Percentiles rank a stretch among this genome's conserved stretches.
phyloP scores from a whole-genome alignment of 2,888 invertebrate species.

The Habroteleia sp. region DNA sequence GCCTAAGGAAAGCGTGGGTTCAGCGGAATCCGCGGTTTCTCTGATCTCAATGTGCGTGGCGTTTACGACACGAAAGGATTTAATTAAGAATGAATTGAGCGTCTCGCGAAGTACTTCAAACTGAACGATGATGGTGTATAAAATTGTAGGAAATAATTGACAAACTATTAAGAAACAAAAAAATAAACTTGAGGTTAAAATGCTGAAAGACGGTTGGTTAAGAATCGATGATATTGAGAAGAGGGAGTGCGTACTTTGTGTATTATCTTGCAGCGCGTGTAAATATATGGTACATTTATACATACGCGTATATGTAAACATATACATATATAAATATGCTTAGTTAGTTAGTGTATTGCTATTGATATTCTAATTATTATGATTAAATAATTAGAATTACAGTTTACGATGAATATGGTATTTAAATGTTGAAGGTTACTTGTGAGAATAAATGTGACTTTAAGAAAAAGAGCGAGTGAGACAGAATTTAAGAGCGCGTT shows the following conservation, averaged over 20 bases:
- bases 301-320: constrained; percentile 73
- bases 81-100: constrained; percentile 53
- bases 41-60: constrained; percentile 78
- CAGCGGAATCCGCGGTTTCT: constrained; percentile 76
- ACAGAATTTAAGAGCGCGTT: constrained; percentile 15
- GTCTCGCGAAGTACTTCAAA: constrained; percentile 68
- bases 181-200: not conserved
- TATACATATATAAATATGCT: constrained; percentile 72
- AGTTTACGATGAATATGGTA: constrained; percentile 75
- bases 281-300: constrained; percentile 73
- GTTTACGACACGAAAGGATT: constrained; percentile 73
- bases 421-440: constrained; percentile 77
- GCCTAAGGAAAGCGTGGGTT: constrained; percentile 18
- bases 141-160: constrained; percentile 69
- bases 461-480: constrained; percentile 35
- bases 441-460: constrained; percentile 33
- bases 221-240: constrained; percentile 13
- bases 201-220: not conserved
- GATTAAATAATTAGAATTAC: constrained; percentile 62
- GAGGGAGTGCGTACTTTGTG: constrained; percentile 71
- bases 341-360: constrained; percentile 78
- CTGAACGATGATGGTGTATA: constrained; percentile 73
- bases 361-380: constrained; percentile 71
- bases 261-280: constrained; percentile 76
- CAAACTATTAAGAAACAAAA: not conserved